phyloP scores from a whole-genome alignment of 2,797 vertebrate genomes.

The Pelochelys cantorii region DNA sequence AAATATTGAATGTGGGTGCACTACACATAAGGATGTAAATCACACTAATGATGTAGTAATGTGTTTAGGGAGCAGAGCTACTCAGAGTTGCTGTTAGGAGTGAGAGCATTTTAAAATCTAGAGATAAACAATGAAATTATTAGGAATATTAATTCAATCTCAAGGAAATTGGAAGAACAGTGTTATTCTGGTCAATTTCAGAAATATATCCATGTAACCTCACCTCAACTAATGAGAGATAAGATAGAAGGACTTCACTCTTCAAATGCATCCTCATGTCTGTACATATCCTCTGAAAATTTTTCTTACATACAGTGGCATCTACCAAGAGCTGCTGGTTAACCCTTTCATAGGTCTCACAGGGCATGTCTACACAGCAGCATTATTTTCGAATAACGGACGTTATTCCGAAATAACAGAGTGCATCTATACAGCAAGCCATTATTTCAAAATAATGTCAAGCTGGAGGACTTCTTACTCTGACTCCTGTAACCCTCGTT shows the following conservation, averaged over 20 bases:
- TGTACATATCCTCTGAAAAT: not conserved
- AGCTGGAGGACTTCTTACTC: too few relatives aligned
- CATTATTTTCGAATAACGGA: too few relatives aligned
- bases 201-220: rapidly evolving
- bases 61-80: not conserved
- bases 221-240: not conserved
- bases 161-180: not conserved
- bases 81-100: rapidly evolving
- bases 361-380: too few relatives aligned
- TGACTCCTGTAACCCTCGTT: too few relatives aligned
- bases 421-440: too few relatives aligned
- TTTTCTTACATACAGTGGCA: rapidly evolving
- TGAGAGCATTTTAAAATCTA: not conserved
- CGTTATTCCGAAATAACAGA: too few relatives aligned
- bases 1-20: rapidly evolving
- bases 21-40: rapidly evolving
- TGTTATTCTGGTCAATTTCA: not conserved
- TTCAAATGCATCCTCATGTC: not conserved
- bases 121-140: not conserved
- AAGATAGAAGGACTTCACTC: rapidly evolving
- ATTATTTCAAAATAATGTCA: too few relatives aligned
- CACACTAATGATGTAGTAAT: rapidly evolving
- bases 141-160: not conserved
- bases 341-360: not conserved
- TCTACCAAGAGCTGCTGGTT: not conserved